Evolutionary conservation across 1,140 invertebrate genomes (phyloP).

Genomic region (Cataglyphis hispanica): DNA sequence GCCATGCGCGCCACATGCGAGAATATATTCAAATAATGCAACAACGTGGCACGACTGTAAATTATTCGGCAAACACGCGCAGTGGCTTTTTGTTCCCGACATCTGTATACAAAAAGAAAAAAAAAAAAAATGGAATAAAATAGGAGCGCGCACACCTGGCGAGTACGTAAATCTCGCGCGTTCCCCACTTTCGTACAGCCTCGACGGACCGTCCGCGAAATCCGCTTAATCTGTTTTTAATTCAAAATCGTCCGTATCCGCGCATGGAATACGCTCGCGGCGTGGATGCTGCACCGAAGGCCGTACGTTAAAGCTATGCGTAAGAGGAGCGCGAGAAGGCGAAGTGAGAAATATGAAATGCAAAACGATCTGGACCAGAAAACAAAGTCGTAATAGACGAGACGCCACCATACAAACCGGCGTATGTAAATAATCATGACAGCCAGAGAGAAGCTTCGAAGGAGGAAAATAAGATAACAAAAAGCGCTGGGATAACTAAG

Average conservation of each 20-base stretch:
- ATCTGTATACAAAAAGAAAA: constrained; percentile 29
- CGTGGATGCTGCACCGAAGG: constrained; percentile 4
- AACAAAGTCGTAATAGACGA: constrained; percentile 34
- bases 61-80: constrained; percentile 71
- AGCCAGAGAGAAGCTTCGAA: constrained; percentile 12
- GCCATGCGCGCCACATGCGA: constrained; percentile 59
- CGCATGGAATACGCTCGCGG: not conserved
- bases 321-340: constrained; percentile 27
- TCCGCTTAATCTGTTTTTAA: constrained; percentile 46
- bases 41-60: constrained; percentile 67
- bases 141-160: constrained; percentile 42
- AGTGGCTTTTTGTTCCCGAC: constrained; percentile 59
- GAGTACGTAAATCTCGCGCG: constrained; percentile 60
- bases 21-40: constrained; percentile 69
- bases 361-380: constrained; percentile 47
- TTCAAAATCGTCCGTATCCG: constrained; percentile 33
- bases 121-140: constrained; percentile 33
- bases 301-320: not conserved
- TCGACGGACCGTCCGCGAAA: constrained; percentile 3
- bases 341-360: constrained; percentile 55
- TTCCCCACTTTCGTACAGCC: constrained; percentile 44
- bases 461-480: constrained; percentile 60
- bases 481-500: constrained; percentile 56
- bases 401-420: constrained; percentile 2
- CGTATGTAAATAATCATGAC: constrained; percentile 54